Conservation (phyloP, 2,888 invertebrate genomes). For the Subacronicta megacephala region DNA sequence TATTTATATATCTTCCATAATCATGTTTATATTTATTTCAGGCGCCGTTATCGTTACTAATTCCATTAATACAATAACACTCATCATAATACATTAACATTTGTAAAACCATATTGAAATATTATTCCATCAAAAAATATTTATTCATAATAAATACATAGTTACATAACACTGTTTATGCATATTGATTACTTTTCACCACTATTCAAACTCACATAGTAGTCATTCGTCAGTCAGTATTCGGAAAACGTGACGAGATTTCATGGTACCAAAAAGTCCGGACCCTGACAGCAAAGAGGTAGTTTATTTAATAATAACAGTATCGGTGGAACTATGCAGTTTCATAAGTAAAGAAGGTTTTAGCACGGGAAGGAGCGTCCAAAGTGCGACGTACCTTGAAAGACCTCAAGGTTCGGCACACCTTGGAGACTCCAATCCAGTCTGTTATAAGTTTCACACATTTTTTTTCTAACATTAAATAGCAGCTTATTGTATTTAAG, state of each 20-base stretch:
- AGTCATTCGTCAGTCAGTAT: not conserved
- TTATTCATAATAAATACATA: no score
- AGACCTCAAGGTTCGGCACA: no score
- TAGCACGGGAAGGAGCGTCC: no score
- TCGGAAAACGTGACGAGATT: not conserved
- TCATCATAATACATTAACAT: not conserved
- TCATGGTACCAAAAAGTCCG: not conserved
- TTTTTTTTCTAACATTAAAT: no score
- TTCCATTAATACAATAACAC: conserved; percentile 1
- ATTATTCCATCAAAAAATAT: no score
- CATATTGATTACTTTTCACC: not conserved
- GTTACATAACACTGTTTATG: no score
- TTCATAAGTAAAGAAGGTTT: conserved; percentile 12
- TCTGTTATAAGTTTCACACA: no score
- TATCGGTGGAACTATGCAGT: conserved; percentile 16
- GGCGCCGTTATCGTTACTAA: conserved; percentile 14
- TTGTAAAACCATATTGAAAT: not conserved
- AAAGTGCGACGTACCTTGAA: no score
- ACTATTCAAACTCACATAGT: conserved; percentile 1
- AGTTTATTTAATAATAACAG: not conserved
- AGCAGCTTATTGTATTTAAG: no score
- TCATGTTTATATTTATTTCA: conserved; percentile 27
- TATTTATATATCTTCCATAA: conserved; percentile 43
- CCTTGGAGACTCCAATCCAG: no score
- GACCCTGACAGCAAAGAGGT: conserved; percentile 14